Percentiles rank a stretch among this genome's conserved stretches.
phyloP scores from a whole-genome alignment of 2,797 vertebrate species.

The Labeo calbasu region DNA sequence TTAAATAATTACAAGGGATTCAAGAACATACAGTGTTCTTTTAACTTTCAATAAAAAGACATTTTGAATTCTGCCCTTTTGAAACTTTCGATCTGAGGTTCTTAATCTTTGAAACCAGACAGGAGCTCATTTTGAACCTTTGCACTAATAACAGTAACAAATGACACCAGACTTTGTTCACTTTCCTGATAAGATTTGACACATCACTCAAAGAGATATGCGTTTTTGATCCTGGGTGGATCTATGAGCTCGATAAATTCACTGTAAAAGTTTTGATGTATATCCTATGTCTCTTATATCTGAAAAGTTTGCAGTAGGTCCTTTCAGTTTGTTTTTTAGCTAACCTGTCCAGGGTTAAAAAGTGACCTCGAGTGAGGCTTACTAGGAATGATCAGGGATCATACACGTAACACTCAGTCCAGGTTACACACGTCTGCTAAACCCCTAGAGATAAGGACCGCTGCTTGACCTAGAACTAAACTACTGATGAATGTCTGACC shows the following conservation, averaged over 20 bases:
- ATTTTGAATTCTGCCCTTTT: neutral
- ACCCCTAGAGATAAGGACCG: neutral
- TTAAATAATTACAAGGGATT: neutral
- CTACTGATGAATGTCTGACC: neutral
- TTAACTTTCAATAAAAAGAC: neutral
- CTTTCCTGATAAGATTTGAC: slow-evolving; percentile 29
- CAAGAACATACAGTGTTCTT: neutral
- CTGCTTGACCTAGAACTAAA: neutral
- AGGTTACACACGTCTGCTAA: slow-evolving; percentile 4
- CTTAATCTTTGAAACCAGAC: neutral
- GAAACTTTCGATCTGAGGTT: neutral
- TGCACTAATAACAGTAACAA: slow-evolving; percentile 25
- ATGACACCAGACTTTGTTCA: slow-evolving; percentile 26
- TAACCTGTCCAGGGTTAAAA: neutral
- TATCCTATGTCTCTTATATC: neutral
- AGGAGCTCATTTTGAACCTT: slow-evolving; percentile 12
- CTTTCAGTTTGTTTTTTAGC: neutral
- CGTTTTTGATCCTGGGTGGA: slow-evolving; percentile 1
- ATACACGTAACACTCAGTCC: neutral
- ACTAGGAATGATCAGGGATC: neutral
- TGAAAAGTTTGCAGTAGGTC: neutral
- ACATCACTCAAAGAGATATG: slow-evolving; percentile 10
- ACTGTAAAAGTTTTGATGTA: neutral
- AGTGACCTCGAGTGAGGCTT: neutral
- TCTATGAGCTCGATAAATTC: neutral